Base-by-base conservation (phyloP, 2,888 invertebrate genomes). In the Linnaemya vulpina region DNA sequence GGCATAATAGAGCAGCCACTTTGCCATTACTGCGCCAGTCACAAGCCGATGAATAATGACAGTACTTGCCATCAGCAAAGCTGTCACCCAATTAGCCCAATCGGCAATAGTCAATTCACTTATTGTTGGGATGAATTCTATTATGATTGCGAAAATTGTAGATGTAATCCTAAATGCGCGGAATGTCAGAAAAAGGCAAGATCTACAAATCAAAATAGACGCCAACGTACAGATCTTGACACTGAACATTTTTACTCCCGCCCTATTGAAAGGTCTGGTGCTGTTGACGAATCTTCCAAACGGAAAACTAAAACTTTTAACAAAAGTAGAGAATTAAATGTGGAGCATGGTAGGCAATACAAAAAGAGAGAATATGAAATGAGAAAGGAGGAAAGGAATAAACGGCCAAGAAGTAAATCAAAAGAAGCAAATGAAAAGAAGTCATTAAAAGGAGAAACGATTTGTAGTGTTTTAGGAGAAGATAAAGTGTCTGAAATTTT, bases 51-150 rank as follows among this genome's bases (percentile, higher is more conserved):
- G 17, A 3, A 11, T 11, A 81, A 65, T 53, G 74, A 58, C 25
- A 40, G 53, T 13, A 3, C 49, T 10, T 87, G 81, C 38, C 81
- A 79, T 10, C 83, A 84, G 9, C 70, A 80, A 0, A 77, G 65
- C 1, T 80, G 83, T 51, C 67, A 71, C 4, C 77, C 70, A 38
- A 13, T 55, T 0, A 67, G 38, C 1, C 15, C 43, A 4, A 51
- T 3, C 30, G 2, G 51, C 7, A 65, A 65, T 1, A 74, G 58
- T 13, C 65, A 86, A 58, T 83, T 86, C 49, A 83, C 71, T 7
- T 85, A 84, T 58, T 85, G 85, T 9, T 55, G 73, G 4, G 84
- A 86, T 35, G 83, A 87, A 43, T 83, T 65, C 43, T 83, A 74
- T 43, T 87, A 84, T 30, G 76, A 87, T 30, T 84, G 63, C 1